A percentile compares a stretch with the other conserved stretches of the same genome.
These are phyloP conservation scores for Acronicta leporina DNA, from an alignment of 2,888 invertebrate species.

Conservation along the genomic window DNA sequence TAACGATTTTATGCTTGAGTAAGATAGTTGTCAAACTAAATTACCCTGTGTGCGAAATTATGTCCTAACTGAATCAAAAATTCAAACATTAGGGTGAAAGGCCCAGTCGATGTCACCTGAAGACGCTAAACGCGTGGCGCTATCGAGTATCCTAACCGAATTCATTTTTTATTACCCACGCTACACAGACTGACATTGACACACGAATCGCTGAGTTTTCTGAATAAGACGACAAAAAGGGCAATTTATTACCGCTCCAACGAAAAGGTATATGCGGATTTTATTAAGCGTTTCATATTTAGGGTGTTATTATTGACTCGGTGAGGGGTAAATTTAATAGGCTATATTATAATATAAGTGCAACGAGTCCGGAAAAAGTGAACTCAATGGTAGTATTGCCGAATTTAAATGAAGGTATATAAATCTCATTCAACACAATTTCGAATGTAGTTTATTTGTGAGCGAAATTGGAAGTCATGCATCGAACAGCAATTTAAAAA, in stretches of 20 bases:
- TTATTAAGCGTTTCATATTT: constrained; percentile 85
- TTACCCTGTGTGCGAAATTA: constrained; percentile 15
- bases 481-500: neutral
- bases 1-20: neutral
- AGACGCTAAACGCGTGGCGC: constrained; percentile 75
- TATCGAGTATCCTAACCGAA: constrained; percentile 56
- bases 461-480: neutral
- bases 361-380: neutral
- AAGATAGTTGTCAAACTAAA: constrained; percentile 22
- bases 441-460: neutral
- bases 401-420: too few relatives aligned
- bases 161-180: constrained; percentile 66
- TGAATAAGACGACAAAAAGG: constrained; percentile 87
- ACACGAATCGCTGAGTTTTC: constrained; percentile 71
- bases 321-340: constrained; percentile 67
- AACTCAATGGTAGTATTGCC: neutral
- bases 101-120: constrained; percentile 67
- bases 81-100: constrained; percentile 47
- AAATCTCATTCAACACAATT: neutral
- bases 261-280: constrained; percentile 75
- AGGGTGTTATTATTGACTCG: constrained; percentile 71
- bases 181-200: constrained; percentile 71
- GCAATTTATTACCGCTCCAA: constrained; percentile 79
- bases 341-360: neutral
- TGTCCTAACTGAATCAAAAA: constrained; percentile 10